Evolutionary conservation across 2,888 invertebrate genomes (phyloP).

Genomic region (Lithodes maja): DNA sequence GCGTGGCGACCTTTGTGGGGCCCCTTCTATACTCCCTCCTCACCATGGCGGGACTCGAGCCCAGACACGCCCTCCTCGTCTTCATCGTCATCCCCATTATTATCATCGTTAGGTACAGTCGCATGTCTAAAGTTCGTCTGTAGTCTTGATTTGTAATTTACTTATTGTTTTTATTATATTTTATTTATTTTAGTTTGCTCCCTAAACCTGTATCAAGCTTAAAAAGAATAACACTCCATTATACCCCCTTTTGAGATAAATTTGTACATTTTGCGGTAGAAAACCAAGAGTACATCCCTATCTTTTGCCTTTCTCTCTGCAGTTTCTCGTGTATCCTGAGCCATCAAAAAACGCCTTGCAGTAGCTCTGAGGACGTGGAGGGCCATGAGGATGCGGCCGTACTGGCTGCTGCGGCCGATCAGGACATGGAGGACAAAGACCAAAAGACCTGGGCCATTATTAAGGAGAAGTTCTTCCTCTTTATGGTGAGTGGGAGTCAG

Average conservation of each 20-base stretch:
- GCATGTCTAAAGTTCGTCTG: background rate
- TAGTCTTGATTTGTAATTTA: background rate
- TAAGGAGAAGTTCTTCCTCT: conserved; percentile 42
- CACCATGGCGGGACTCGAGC: conserved; percentile 44
- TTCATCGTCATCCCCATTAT: conserved; percentile 51
- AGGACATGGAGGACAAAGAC: conserved; percentile 23
- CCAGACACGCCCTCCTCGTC: conserved; percentile 46
- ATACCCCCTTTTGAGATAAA: no score
- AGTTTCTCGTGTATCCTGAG: conserved; percentile 34
- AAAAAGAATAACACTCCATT: no score
- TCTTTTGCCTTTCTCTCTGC: background rate
- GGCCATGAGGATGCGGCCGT: background rate
- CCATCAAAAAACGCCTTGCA: background rate
- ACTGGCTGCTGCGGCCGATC: background rate
- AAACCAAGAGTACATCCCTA: no score
- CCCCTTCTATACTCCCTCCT: conserved; percentile 56
- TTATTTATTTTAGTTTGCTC: no score
- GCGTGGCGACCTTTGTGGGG: conserved; percentile 63
- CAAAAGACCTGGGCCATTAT: conserved; percentile 17
- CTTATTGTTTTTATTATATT: background rate
- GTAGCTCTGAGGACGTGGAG: background rate
- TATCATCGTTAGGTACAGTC: conserved; percentile 47
- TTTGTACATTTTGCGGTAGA: no score
- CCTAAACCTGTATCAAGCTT: no score
- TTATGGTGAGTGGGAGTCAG: conserved; percentile 4